Conservation (phyloP, 1,140 invertebrate species). For the Lepidurus couesii region DNA sequence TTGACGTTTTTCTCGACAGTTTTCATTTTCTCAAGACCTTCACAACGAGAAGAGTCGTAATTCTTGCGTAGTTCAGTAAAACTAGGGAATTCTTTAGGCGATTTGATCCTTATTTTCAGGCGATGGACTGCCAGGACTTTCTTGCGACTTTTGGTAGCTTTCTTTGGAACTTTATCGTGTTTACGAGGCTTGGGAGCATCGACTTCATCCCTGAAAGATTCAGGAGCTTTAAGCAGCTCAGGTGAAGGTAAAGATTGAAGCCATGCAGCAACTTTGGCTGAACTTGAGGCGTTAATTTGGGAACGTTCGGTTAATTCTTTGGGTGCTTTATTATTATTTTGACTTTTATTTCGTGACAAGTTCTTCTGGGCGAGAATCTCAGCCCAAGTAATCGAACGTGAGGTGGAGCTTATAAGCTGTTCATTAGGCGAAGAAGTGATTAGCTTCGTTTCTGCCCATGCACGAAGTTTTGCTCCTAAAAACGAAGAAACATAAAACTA, state of each 20-base stretch:
- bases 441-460: background rate
- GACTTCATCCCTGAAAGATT: background rate
- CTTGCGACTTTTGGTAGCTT: background rate
- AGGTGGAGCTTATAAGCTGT: background rate
- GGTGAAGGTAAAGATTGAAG: background rate
- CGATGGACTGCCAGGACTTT: constrained; percentile 2
- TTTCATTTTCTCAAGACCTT: background rate
- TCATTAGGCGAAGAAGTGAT: background rate
- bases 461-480: background rate
- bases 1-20: background rate
- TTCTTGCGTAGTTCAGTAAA: background rate
- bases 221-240: background rate
- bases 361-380: background rate
- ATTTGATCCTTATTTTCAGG: background rate
- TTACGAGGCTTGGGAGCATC: background rate
- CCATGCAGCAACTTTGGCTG: background rate
- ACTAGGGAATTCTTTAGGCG: background rate
- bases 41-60: background rate
- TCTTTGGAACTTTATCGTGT: background rate
- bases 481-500: background rate
- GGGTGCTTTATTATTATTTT: background rate
- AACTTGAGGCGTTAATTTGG: background rate
- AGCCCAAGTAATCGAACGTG: background rate
- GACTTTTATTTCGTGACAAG: background rate
- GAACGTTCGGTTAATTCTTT: background rate